Evolutionary conservation across 2,113 vertebrate genomes (phyloP).

Genomic region (Hiodon tergisus): DNA sequence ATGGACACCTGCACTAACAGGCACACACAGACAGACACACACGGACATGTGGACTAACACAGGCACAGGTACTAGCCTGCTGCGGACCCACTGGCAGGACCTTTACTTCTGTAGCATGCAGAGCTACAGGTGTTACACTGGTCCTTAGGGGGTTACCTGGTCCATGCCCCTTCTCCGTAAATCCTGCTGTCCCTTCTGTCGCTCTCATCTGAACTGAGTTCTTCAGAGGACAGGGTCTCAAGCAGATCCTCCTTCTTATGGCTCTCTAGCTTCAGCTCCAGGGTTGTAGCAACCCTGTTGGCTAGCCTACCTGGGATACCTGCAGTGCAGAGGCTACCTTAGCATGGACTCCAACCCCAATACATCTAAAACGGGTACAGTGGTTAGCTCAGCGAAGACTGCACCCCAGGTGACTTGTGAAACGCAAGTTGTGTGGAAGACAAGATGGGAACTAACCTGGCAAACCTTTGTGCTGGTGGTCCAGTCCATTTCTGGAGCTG

Average conservation of each 20-base stretch:
- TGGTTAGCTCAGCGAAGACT: not conserved
- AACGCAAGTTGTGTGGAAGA: too few species aligned
- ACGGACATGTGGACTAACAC: not conserved
- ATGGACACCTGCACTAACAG: too few species aligned
- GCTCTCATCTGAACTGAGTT: slow-evolving; percentile 86
- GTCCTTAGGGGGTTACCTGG: slow-evolving; percentile 44
- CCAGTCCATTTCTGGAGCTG: too few species aligned
- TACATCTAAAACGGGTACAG: not conserved
- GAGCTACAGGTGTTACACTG: not conserved
- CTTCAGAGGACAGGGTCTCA: slow-evolving; percentile 81
- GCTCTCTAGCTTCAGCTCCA: slow-evolving; percentile 85
- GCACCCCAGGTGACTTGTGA: too few species aligned
- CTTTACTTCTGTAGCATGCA: not conserved
- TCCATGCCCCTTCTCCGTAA: slow-evolving; percentile 72
- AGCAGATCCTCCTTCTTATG: slow-evolving; percentile 79
- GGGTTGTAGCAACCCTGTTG: slow-evolving; percentile 54
- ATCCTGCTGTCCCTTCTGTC: slow-evolving; percentile 77
- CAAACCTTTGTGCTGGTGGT: too few species aligned
- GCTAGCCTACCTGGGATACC: slow-evolving; percentile 59
- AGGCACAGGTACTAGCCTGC: not conserved
- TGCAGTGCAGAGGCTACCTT: slow-evolving; percentile 23
- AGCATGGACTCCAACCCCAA: slow-evolving; percentile 17
- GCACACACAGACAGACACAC: not conserved
- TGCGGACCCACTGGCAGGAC: too few species aligned
- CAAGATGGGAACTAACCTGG: too few species aligned